Percentiles rank a stretch among this genome's conserved stretches.
Conservation (phyloP, 2,888 invertebrate genomes). For the Beris chalybata region DNA sequence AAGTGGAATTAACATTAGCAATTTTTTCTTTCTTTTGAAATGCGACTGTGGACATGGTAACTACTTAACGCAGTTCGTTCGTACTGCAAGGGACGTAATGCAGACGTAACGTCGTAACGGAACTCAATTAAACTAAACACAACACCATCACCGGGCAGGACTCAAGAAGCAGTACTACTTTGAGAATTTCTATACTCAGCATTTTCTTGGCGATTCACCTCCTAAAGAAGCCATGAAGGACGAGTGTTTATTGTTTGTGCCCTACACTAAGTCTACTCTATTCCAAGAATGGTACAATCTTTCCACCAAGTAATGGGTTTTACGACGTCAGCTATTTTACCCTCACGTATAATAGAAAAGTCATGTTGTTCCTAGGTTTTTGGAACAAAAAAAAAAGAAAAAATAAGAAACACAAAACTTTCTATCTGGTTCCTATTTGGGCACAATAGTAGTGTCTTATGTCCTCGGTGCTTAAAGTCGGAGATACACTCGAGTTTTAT, state of each 20-base stretch:
- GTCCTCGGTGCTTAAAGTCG: not conserved
- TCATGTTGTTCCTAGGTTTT: slow-evolving; percentile 13
- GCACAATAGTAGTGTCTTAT: not conserved
- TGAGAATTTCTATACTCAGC: too few species aligned
- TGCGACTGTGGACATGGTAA: too few species aligned
- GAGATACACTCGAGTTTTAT: slow-evolving; percentile 5
- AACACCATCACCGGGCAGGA: slow-evolving; percentile 2
- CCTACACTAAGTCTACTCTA: not conserved
- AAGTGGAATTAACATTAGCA: too few species aligned
- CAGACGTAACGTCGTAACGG: slow-evolving; percentile 25
- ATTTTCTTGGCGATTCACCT: too few species aligned
- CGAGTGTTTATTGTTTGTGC: slow-evolving; percentile 1
- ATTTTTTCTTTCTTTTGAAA: too few species aligned
- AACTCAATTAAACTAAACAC: slow-evolving; percentile 31
- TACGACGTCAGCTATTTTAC: slow-evolving; percentile 26
- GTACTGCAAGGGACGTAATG: not conserved
- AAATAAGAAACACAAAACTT: not conserved
- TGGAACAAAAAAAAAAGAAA: not conserved
- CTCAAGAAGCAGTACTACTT: too few species aligned
- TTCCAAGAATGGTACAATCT: slow-evolving; percentile 11
- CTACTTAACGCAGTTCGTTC: too few species aligned
- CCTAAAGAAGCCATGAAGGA: too few species aligned
- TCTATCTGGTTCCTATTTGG: not conserved
- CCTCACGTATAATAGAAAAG: slow-evolving; percentile 31
- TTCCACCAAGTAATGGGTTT: slow-evolving; percentile 21